These are phyloP conservation scores for Xyrichtys novacula DNA, from an alignment of 2,797 vertebrate genomes.

Conservation along the genomic window DNA sequence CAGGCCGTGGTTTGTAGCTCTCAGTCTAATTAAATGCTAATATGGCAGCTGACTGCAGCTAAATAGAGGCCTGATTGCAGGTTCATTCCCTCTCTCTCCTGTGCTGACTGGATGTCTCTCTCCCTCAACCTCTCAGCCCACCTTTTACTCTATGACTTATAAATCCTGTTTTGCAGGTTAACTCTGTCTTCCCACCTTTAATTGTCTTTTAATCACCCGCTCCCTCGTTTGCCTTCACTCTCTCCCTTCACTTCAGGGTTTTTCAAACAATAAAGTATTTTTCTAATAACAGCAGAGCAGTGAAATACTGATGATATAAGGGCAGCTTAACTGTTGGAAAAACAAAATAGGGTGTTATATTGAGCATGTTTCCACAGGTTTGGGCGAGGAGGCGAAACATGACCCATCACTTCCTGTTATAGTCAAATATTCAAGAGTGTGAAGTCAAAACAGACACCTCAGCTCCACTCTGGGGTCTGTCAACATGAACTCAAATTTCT, in stretches of 20 bases:
- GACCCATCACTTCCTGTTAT: no score
- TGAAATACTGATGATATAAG: no score
- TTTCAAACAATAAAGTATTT: no score
- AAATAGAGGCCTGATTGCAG: constrained; percentile 73
- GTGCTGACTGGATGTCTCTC: constrained; percentile 36
- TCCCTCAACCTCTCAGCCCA: constrained; percentile 11
- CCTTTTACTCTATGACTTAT: constrained; percentile 13
- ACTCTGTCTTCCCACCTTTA: constrained; percentile 41
- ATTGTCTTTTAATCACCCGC: constrained; percentile 46
- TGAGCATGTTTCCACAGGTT: no score
- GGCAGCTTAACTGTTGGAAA: no score
- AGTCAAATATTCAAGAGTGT: no score
- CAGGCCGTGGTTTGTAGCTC: constrained; percentile 61
- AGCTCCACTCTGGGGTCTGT: no score
- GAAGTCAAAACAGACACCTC: no score
- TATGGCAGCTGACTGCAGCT: constrained; percentile 70
- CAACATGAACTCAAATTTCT: no score
- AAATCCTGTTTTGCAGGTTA: constrained; percentile 49
- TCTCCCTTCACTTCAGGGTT: background rate
- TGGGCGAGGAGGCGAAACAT: no score
- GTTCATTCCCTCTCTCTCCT: constrained; percentile 67
- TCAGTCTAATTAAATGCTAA: constrained; percentile 76
- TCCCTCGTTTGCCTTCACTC: constrained; percentile 12
- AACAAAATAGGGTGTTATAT: no score
- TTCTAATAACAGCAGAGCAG: no score